A percentile compares a stretch with the other conserved stretches of the same genome.
Evolutionary conservation across 1,140 invertebrate genomes (phyloP).

Genomic region (Sycophila sp.): DNA sequence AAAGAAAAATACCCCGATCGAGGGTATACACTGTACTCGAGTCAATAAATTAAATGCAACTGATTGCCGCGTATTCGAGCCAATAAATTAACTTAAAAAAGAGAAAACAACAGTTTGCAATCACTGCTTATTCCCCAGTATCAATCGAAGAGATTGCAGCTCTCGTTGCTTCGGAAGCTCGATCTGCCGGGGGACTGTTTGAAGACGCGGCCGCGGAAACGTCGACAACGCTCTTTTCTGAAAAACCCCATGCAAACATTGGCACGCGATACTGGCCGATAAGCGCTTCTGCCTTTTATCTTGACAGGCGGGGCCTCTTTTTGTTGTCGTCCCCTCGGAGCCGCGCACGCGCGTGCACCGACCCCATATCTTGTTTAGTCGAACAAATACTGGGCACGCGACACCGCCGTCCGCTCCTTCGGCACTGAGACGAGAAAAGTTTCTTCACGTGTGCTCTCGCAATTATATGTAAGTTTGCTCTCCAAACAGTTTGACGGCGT

Average conservation of each 20-base stretch:
- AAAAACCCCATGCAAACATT: constrained; percentile 30
- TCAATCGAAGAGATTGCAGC: too few relatives aligned
- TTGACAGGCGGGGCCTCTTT: constrained; percentile 8
- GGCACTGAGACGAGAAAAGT: constrained; percentile 36
- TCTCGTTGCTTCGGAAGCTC: neutral
- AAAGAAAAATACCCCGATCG: too few relatives aligned
- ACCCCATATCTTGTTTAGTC: constrained; percentile 55
- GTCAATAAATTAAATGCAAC: too few relatives aligned
- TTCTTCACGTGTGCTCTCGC: constrained; percentile 38
- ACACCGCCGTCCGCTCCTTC: constrained; percentile 33
- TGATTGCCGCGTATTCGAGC: too few relatives aligned
- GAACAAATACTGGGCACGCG: constrained; percentile 56
- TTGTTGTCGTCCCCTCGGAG: neutral
- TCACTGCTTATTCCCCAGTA: too few relatives aligned
- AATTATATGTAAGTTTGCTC: constrained; percentile 1
- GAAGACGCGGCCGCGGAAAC: neutral
- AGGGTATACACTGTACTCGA: too few relatives aligned
- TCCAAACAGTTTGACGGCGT: constrained; percentile 3
- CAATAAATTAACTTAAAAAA: neutral
- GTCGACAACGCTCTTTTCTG: constrained; percentile 21
- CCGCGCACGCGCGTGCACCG: neutral
- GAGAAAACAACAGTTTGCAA: too few relatives aligned
- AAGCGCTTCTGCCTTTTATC: constrained; percentile 35
- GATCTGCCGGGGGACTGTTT: neutral
- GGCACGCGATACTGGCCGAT: constrained; percentile 18